Evolutionary conservation across 1,140 invertebrate species (phyloP).

Genomic region (Bacillus rossius): DNA sequence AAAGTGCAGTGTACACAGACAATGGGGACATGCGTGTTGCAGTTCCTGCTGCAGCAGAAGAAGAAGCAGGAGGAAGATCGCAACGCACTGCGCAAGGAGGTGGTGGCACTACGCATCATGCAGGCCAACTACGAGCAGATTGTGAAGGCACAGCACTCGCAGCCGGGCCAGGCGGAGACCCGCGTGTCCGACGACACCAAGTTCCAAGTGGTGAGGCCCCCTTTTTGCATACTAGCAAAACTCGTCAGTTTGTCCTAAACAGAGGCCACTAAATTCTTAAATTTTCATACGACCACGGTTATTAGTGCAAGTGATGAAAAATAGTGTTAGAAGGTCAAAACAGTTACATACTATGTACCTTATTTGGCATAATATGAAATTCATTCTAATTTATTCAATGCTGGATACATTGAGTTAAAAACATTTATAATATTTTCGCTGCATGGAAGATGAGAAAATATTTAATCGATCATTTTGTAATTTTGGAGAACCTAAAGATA

Average conservation of each 20-base stretch:
- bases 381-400: no score
- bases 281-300: neutral
- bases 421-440: no score
- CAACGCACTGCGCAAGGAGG: conserved; percentile 90
- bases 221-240: neutral
- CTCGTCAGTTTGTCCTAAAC: neutral
- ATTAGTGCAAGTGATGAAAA: neutral
- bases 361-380: no score
- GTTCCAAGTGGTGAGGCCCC: conserved; percentile 80
- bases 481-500: neutral
- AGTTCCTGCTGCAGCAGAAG: conserved; percentile 87
- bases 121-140: conserved; percentile 94
- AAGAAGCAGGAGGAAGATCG: conserved; percentile 91
- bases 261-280: neutral
- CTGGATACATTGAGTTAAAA: no score
- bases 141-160: conserved; percentile 91
- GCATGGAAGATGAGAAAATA: no score
- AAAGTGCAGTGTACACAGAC: no score
- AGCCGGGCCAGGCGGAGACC: conserved; percentile 79
- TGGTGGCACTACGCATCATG: conserved; percentile 89
- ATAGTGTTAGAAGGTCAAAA: neutral
- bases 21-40: no score
- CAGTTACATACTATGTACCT: neutral
- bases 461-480: no score
- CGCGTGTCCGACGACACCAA: conserved; percentile 91